A percentile compares a stretch with the other conserved stretches of the same genome.
phyloP scores from a whole-genome alignment of 2,888 invertebrate genomes.

The Polydrusus pterygomalis region DNA sequence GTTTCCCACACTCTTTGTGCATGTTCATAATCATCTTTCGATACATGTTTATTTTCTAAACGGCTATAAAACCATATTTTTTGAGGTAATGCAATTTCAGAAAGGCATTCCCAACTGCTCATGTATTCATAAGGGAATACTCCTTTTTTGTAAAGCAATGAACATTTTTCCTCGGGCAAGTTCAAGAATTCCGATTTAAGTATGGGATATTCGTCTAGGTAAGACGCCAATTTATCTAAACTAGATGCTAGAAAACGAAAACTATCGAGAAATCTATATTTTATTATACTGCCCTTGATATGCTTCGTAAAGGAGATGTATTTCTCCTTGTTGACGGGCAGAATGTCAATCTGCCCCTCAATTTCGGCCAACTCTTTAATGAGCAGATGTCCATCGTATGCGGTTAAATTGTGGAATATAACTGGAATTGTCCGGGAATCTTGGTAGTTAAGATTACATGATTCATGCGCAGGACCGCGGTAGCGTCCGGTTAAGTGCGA shows the following conservation, averaged over 20 bases:
- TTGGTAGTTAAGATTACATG: no score
- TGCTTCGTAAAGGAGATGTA: constrained; percentile 31
- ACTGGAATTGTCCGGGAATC: no score
- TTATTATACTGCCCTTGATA: not conserved
- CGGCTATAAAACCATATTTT: no score
- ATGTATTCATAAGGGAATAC: constrained; percentile 12
- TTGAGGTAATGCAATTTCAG: no score
- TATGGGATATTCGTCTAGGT: not conserved
- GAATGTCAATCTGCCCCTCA: constrained; percentile 5
- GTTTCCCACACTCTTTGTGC: no score
- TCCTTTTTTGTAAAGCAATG: not conserved
- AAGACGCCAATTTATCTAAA: constrained; percentile 3
- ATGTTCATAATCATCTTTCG: no score
- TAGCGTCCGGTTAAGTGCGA: no score
- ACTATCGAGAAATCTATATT: constrained; percentile 25
- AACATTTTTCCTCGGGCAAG: not conserved
- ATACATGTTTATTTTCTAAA: no score
- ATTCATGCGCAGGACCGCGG: no score
- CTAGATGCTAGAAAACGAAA: constrained; percentile 14
- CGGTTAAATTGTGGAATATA: no score
- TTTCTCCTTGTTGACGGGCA: constrained; percentile 34
- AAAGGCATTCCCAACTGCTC: no score
- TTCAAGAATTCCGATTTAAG: not conserved
- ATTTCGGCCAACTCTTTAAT: constrained; percentile 13
- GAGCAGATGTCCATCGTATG: no score